Percentiles rank a stretch among this genome's conserved stretches.
Conservation (phyloP, 2,888 invertebrate species). For the Pseudoips prasinana region DNA sequence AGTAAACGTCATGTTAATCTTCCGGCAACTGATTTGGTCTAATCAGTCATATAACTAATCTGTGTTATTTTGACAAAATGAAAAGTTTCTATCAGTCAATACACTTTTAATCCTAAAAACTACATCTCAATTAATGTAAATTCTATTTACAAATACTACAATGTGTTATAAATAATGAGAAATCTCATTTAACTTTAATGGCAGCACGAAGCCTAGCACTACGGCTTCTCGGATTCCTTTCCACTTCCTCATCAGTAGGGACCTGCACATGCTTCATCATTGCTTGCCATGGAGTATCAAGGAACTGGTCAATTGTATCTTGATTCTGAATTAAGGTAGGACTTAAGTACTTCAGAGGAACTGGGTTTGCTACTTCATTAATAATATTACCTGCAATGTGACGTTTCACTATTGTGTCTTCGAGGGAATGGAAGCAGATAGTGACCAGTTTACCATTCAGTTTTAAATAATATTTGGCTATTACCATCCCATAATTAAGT, state of each 20-base stretch:
- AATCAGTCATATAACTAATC: too few relatives aligned
- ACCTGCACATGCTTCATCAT: slow-evolving; percentile 90
- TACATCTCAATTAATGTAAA: too few relatives aligned
- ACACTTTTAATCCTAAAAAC: too few relatives aligned
- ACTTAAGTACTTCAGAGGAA: slow-evolving; percentile 87
- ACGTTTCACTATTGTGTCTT: slow-evolving; percentile 96
- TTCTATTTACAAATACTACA: slow-evolving; percentile 27
- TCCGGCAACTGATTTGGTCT: too few relatives aligned
- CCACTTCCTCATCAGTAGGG: slow-evolving; percentile 88
- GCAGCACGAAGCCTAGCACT: slow-evolving; percentile 95
- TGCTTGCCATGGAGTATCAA: slow-evolving; percentile 88
- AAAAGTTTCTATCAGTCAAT: too few relatives aligned
- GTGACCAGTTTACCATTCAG: slow-evolving; percentile 89
- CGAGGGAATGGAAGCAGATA: slow-evolving; percentile 95
- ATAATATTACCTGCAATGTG: slow-evolving; percentile 90
- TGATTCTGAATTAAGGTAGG: slow-evolving; percentile 82
- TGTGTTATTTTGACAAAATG: too few relatives aligned
- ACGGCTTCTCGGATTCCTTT: slow-evolving; percentile 90
- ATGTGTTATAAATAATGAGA: not conserved
- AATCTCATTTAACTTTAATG: slow-evolving; percentile 83
- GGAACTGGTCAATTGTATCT: slow-evolving; percentile 82
- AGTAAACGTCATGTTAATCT: too few relatives aligned
- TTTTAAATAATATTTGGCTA: slow-evolving; percentile 90
- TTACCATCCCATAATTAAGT: slow-evolving; percentile 92
- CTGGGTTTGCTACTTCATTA: slow-evolving; percentile 86